These are phyloP conservation scores for Leucophora obtusa DNA, from an alignment of 2,888 invertebrate species.

Conservation along the genomic window DNA sequence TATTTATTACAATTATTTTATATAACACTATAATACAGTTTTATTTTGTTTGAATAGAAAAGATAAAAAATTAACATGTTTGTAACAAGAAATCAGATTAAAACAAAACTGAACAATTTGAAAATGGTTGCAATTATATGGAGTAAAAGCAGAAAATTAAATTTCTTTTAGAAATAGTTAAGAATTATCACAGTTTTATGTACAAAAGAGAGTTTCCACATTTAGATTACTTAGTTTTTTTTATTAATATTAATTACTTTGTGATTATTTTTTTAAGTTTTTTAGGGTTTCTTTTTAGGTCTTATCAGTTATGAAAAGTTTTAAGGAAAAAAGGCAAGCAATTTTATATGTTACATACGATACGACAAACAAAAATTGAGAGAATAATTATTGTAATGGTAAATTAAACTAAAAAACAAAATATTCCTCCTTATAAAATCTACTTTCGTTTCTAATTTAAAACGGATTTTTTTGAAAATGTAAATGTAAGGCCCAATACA, in stretches of 20 bases:
- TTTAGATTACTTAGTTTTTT: constrained; percentile 46
- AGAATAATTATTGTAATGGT: background rate
- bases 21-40: constrained; percentile 74
- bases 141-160: constrained; percentile 25
- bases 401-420: constrained; percentile 29
- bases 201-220: constrained; percentile 67
- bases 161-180: constrained; percentile 58
- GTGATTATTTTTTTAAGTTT: constrained; percentile 49
- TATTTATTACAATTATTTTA: constrained; percentile 69
- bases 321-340: constrained; percentile 24
- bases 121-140: background rate
- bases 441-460: no score
- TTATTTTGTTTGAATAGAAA: constrained; percentile 48
- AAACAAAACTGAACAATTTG: constrained; percentile 36
- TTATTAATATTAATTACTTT: constrained; percentile 50
- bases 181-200: constrained; percentile 76
- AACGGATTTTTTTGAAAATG: background rate
- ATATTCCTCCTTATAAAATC: background rate
- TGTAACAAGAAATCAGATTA: constrained; percentile 34
- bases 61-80: constrained; percentile 24
- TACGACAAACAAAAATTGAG: background rate
- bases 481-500: no score
- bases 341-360: no score
- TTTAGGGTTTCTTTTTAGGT: background rate
- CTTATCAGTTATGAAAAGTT: background rate